phyloP scores from a whole-genome alignment of 2,113 vertebrate species.

The Chionomys nivalis region DNA sequence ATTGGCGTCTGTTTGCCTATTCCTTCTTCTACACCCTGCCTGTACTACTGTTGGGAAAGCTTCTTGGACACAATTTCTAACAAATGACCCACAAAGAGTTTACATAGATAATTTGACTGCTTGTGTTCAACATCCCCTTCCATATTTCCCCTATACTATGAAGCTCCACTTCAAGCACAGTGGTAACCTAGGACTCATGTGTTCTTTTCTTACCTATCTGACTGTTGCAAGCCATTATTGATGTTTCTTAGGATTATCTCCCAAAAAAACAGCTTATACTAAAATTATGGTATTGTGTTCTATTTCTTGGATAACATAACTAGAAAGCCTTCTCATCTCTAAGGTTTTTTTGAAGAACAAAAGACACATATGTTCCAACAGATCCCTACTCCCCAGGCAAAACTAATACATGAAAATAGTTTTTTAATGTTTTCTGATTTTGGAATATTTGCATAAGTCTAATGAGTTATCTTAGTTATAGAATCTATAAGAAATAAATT shows the following conservation, averaged over 20 bases:
- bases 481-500: neutral
- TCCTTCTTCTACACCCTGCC: neutral
- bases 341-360: neutral
- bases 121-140: neutral
- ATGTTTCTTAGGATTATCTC: neutral
- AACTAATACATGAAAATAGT: neutral
- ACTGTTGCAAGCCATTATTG: neutral
- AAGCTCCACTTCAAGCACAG: neutral
- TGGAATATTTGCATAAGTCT: neutral
- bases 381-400: neutral
- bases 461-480: neutral
- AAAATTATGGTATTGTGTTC: neutral
- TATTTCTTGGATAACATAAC: neutral
- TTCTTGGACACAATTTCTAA: neutral
- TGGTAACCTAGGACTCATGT: neutral
- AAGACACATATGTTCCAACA: neutral
- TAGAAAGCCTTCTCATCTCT: neutral
- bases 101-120: neutral
- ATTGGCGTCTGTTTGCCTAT: neutral
- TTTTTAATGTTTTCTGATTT: neutral
- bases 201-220: constrained; percentile 23
- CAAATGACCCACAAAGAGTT: neutral
- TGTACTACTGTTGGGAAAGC: neutral
- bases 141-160: neutral
- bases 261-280: neutral